Evolutionary conservation across 2,888 invertebrate species (phyloP), one percentile per base, ranked within the genome.

Genomic region (Synergus laeviventris): DNA sequence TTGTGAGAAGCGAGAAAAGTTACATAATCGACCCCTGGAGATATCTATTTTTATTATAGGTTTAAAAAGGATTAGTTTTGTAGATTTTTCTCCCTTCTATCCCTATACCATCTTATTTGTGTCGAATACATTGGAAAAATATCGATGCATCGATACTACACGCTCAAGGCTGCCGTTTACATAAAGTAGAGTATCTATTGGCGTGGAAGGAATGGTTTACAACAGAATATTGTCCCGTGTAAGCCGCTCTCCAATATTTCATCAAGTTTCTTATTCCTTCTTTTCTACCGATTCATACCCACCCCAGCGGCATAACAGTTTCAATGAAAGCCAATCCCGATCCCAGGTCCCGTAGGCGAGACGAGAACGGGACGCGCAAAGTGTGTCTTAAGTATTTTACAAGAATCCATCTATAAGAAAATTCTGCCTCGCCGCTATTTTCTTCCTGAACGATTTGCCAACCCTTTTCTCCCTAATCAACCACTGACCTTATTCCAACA

Each of bases 161-260:
- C 31, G 49, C 12, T 49, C 70, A 45, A 31, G 31, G 45, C 49
- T 49, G 49, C 49, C 49, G 56, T 77, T 66, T 75, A 79, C 64
- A 79, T 76, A 49, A 49, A 45, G 70, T 79, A 79, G 76, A 82
- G 79, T 82, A 82, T 82, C 79, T 78, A 80, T 79, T 77, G 81
- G 78, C 76, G 76, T 77, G 74, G 77, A 66, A 77, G 74, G 70
- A 78, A 49, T 86, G 87, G 87, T 89, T 88, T 89, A 88, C 89
- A 88, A 86, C 87, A 83, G 89, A 89, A 89, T 89, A 90, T 89
- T 89, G 90, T 89, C 87, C 89, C 86, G 86, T 83, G 85, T 89
- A 89, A 90, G 89, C 88, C 88, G 89, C 87, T 89, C 89, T 89
- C 90, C 89, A 87, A 90, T 90, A 90, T 89, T 89, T 89, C 89